Percentiles rank a stretch among this genome's conserved stretches.
These are phyloP conservation scores for Oenanthe oenanthe DNA, from an alignment of 2,113 vertebrate genomes.

Conservation along the genomic window DNA sequence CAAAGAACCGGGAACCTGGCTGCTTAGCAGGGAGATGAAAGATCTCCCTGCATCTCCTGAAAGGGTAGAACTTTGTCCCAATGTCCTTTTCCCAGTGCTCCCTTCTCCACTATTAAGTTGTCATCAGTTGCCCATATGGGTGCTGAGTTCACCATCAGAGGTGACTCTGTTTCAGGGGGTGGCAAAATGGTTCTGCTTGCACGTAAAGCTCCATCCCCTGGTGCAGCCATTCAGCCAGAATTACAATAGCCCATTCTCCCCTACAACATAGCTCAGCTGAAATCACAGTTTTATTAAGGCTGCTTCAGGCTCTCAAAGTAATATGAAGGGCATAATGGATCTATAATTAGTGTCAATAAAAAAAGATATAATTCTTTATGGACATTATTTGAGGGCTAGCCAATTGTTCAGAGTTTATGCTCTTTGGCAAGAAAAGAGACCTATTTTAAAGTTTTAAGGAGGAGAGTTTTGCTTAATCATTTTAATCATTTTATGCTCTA, in stretches of 20 bases:
- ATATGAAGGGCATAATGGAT: neutral
- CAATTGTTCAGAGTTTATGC: neutral
- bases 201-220: neutral
- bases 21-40: conserved; percentile 19
- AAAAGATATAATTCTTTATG: neutral
- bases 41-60: neutral
- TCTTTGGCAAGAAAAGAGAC: neutral
- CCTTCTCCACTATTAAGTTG: conserved; percentile 3
- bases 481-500: neutral
- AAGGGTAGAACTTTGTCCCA: conserved; percentile 32
- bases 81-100: neutral
- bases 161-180: neutral
- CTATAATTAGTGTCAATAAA: conserved; percentile 29
- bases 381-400: neutral
- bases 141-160: neutral
- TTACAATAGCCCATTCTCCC: neutral
- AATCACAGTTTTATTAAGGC: conserved; percentile 5
- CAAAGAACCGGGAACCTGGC: neutral
- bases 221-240: neutral
- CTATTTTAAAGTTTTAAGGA: neutral
- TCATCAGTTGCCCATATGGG: neutral
- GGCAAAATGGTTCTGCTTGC: neutral
- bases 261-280: neutral
- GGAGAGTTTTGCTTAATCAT: neutral
- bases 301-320: neutral